A percentile compares a stretch with the other conserved stretches of the same genome.
Conservation (phyloP, 2,797 vertebrate species). For the Acipenser oxyrinchus region DNA sequence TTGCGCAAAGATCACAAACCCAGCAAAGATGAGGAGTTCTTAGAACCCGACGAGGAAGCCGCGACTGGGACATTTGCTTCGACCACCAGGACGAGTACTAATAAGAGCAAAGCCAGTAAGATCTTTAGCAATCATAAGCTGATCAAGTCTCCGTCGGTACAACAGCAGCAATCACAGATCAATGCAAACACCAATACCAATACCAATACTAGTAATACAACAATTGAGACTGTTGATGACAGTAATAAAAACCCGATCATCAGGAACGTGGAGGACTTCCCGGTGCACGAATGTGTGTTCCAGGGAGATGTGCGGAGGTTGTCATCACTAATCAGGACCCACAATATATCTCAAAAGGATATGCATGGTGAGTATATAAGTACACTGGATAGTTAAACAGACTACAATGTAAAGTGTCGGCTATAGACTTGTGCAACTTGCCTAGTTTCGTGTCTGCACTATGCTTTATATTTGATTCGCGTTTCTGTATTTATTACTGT, state of each 20-base stretch:
- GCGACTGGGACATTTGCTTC: conserved; percentile 55
- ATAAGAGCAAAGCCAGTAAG: conserved; percentile 57
- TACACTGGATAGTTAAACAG: not conserved
- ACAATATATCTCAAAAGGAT: conserved; percentile 87
- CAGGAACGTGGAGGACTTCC: conserved; percentile 55
- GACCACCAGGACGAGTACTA: conserved; percentile 44
- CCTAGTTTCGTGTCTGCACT: too few relatives aligned
- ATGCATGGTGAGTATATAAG: conserved; percentile 68
- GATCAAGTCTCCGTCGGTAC: conserved; percentile 35
- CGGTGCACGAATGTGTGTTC: conserved; percentile 87
- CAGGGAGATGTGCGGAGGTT: conserved; percentile 80
- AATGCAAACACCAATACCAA: conserved; percentile 47
- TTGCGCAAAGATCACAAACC: conserved; percentile 78
- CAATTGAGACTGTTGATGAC: conserved; percentile 35
- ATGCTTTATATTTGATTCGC: too few relatives aligned
- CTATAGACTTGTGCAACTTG: too few relatives aligned
- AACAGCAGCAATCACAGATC: conserved; percentile 44
- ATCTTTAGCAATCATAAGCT: conserved; percentile 50
- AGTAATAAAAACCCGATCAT: conserved; percentile 55
- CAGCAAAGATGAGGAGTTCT: conserved; percentile 74
- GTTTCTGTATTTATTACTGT: too few relatives aligned
- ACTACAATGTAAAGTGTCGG: too few relatives aligned
- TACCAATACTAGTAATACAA: conserved; percentile 22
- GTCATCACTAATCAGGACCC: conserved; percentile 88
- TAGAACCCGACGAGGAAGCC: conserved; percentile 67